Base-by-base conservation (phyloP, 2,113 vertebrate genomes). In the Dicerorhinus sumatrensis region DNA sequence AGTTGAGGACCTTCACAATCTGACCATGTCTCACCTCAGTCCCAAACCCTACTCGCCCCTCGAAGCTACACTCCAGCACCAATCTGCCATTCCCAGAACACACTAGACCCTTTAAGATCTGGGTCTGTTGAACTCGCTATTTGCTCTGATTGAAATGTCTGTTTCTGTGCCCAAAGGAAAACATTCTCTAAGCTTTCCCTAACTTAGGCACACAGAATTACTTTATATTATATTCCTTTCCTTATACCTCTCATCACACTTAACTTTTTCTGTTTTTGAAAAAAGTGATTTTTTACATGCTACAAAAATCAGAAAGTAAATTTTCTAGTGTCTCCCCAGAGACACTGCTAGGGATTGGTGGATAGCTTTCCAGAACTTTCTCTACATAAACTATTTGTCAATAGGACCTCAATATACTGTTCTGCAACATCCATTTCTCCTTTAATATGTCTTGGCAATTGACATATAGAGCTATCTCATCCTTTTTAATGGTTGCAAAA, bases 261-360 rank as follows among this genome's bases (percentile, higher is more conserved):
- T 89, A 73, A 93, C 67, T 94, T n/a, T 46, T 42, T 29, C 23
- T 18, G 29, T 33, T 23, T 33, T 23, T 29, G 58, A 58, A 25
- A 80, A 42, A 31, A 54, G 51, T 54, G 48, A 16, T 60, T 60
- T 23, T 42, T 60, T 18, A 62, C 62, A 89, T 46, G 72, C 42
- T 70, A 72, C 31, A 96, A 75, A 81, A 91, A 51, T 87, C 31
- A 81, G 31, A 91, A 91, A 70, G 36, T 31, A 56, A 82, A 85
- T 21, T 60, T 18, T 51, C n/a, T 51, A 29, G 0, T 81, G 51
- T 86, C 83, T 72, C 54, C 16, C 11, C 33, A 58, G 29, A 90
- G 39, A 82, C 9, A 51, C 29, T 56, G 63, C 76, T 73, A n/a
- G 87, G 39, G n/a, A 60, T 76, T 80, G 42, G 14, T 87, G 3